Evolutionary conservation across 2,113 vertebrate species (phyloP), one percentile per base, ranked within the genome.

Genomic region (Misgurnus mizolepis): DNA sequence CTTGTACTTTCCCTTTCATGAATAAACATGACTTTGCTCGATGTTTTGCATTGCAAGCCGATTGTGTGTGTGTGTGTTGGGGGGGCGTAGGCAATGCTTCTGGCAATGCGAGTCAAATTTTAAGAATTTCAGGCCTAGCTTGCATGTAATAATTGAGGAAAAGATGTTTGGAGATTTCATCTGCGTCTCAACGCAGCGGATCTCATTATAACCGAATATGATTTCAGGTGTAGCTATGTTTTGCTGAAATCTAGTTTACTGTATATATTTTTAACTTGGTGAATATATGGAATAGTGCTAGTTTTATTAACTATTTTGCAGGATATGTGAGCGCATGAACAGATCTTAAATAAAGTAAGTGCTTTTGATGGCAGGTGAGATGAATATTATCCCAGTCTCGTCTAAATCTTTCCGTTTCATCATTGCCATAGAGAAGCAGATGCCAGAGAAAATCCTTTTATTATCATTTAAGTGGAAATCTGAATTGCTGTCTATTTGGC

Each of bases 11-110:
- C 14, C 27, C 15, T 18, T 82, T 77, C 67, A 84, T 79, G 27
- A 87, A 87, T 85, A 83, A 84, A 76, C 81, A 81, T 27, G 6
- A 67, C 66, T 82, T 69, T 78, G 34, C 55, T 43, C 62, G 53
- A 60, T 56, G 43, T 68, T 81, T 76, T 72, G 80, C 65, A 61
- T 76, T 83, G 39, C 75, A 49, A 43, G 50, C 60, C 43, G 67
- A 74, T 40, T 22, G 71, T 34, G 8, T 34, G 71, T 34, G 8
- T 34, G 2, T 15, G 7, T 7, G n/a, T 5, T 47, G 45, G 47
- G 40, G 2, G 76, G 69, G 60, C 45, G 43, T 5, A 8, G 43
- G 8, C 34, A 70, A 53, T 82, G 76, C 62, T 67, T 70, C 18
- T 45, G 14, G 80, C 66, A 58, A 6, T 74, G 56, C 77, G 49